A percentile compares a stretch with the other conserved stretches of the same genome.
phyloP scores from a whole-genome alignment of 2,113 vertebrate species.

The Reinhardtius hippoglossoides region DNA sequence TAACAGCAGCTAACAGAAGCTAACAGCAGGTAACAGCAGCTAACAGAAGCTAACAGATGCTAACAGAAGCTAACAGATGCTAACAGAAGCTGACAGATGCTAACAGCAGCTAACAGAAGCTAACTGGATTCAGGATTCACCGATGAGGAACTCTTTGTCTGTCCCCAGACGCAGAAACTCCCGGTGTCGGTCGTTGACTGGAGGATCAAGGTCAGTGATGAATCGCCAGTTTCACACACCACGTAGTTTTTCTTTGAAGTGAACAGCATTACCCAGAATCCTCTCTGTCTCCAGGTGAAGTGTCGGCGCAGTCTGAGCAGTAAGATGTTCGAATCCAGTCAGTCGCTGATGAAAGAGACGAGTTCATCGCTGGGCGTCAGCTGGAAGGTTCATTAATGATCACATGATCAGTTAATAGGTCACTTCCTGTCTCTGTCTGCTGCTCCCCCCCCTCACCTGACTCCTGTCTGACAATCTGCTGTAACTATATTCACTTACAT shows the following conservation, averaged over 20 bases:
- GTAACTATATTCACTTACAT: too few relatives aligned
- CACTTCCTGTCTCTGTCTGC: too few relatives aligned
- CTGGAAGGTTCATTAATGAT: neutral
- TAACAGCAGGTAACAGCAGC: too few relatives aligned
- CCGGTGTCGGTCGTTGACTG: neutral
- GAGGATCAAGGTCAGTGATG: neutral
- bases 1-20: too few relatives aligned
- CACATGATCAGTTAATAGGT: too few relatives aligned
- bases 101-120: too few relatives aligned
- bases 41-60: too few relatives aligned
- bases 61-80: too few relatives aligned
- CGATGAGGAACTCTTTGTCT: neutral
- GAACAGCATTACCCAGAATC: neutral
- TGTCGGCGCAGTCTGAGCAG: slow-evolving; percentile 1
- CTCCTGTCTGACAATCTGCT: too few relatives aligned
- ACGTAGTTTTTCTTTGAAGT: too few relatives aligned
- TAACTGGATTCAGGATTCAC: neutral
- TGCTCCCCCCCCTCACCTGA: too few relatives aligned
- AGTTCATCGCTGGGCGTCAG: neutral
- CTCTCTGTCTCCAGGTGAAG: neutral
- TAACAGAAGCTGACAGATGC: too few relatives aligned
- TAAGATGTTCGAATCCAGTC: neutral
- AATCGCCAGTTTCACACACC: neutral
- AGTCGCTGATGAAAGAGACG: neutral
- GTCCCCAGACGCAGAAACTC: neutral